Evolutionary conservation across 2,888 invertebrate genomes (phyloP).

Genomic region (Smittia aterrima): DNA sequence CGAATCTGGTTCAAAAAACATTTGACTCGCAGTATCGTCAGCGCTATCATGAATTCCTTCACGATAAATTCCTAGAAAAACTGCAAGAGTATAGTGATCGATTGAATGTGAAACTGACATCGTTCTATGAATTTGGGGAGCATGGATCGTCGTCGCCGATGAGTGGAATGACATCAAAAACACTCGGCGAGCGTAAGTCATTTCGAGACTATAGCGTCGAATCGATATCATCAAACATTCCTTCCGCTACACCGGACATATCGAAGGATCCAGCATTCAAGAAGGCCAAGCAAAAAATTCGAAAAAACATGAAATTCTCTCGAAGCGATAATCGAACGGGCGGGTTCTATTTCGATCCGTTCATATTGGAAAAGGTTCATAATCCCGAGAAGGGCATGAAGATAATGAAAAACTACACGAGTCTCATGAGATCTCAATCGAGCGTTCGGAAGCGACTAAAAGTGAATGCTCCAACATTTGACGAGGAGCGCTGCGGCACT

Average conservation of each 20-base stretch:
- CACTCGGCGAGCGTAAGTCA: constrained; percentile 24
- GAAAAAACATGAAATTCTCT: constrained; percentile 23
- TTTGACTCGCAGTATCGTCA: constrained; percentile 22
- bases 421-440: constrained; percentile 39
- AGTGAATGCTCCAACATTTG: constrained; percentile 42
- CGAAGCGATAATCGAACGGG: constrained; percentile 41
- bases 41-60: constrained; percentile 28
- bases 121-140: background rate
- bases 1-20: background rate
- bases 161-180: constrained; percentile 15
- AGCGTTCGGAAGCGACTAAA: constrained; percentile 42
- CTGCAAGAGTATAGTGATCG: constrained; percentile 19
- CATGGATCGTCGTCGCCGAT: background rate
- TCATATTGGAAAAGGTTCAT: constrained; percentile 42
- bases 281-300: constrained; percentile 8
- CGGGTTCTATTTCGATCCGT: constrained; percentile 43
- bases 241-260: constrained; percentile 16
- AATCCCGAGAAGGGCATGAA: constrained; percentile 32
- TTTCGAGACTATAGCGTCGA: constrained; percentile 29
- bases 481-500: constrained; percentile 40
- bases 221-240: constrained; percentile 25
- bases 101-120: constrained; percentile 16
- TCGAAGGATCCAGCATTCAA: constrained; percentile 19
- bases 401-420: constrained; percentile 41
- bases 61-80: constrained; percentile 20